A percentile compares a stretch with the other conserved stretches of the same genome.
Evolutionary conservation across 2,113 vertebrate genomes (phyloP).

Genomic region (Lagopus muta): DNA sequence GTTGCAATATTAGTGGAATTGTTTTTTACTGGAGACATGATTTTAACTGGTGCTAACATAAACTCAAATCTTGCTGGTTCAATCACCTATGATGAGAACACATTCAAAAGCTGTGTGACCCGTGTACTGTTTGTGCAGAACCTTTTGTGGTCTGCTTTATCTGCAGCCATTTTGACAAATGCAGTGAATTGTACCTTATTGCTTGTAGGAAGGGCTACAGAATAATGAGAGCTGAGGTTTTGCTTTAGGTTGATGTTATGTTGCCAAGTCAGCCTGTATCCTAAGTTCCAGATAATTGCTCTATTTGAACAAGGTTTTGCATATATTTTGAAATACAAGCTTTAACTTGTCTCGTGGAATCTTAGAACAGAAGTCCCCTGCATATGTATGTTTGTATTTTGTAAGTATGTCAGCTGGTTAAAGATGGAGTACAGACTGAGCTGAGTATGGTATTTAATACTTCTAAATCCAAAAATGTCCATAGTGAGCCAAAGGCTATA

Average conservation of each 20-base stretch:
- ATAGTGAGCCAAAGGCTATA: neutral
- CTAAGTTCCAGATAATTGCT: neutral
- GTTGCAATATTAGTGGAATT: neutral
- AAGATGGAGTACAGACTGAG: constrained; percentile 38
- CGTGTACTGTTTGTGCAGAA: neutral
- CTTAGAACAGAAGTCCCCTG: neutral
- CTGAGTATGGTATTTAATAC: neutral
- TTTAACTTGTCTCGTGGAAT: constrained; percentile 41
- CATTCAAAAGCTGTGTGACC: neutral
- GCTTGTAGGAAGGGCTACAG: neutral
- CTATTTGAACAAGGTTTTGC: neutral
- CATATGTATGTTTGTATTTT: constrained; percentile 24
- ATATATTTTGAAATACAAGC: neutral
- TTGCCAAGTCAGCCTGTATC: constrained; percentile 10
- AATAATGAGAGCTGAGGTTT: neutral
- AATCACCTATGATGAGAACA: neutral
- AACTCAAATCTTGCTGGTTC: neutral
- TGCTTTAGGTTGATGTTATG: neutral
- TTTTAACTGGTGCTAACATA: neutral
- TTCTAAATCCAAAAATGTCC: neutral
- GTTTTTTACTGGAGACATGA: neutral
- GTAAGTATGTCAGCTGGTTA: neutral
- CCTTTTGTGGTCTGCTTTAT: neutral
- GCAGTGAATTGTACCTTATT: neutral
- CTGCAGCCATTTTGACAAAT: neutral